Percentiles rank a stretch among this genome's conserved stretches.
Conservation (phyloP, 2,888 invertebrate genomes). For the Ecdyonurus torrentis region DNA sequence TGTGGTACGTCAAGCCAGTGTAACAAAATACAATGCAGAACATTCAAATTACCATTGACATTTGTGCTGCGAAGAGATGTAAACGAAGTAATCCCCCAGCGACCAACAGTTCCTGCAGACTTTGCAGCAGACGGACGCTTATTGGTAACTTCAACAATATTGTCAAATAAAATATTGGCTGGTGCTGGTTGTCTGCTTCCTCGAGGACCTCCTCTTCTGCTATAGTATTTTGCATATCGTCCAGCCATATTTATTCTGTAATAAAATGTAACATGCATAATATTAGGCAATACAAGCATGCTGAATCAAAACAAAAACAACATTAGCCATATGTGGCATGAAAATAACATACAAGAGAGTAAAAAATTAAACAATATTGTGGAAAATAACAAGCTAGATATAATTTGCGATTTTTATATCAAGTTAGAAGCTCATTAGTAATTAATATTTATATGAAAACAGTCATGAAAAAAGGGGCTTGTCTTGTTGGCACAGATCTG, state of each 20-base stretch:
- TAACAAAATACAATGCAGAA: too few relatives aligned
- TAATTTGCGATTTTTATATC: too few relatives aligned
- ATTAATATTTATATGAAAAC: too few relatives aligned
- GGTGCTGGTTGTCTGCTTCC: conserved; percentile 16
- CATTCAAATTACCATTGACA: conserved; percentile 39
- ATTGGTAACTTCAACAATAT: conserved; percentile 53
- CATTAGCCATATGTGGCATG: too few relatives aligned
- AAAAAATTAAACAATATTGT: too few relatives aligned
- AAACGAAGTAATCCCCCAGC: conserved; percentile 90
- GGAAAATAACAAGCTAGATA: too few relatives aligned
- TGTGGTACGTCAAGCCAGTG: too few relatives aligned
- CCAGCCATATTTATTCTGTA: neutral
- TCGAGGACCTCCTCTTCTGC: neutral
- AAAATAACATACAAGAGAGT: too few relatives aligned
- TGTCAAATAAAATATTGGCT: conserved; percentile 46
- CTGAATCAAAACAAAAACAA: too few relatives aligned
- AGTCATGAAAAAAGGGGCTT: neutral
- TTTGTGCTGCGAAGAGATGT: conserved; percentile 70
- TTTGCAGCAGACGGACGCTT: conserved; percentile 78
- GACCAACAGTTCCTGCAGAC: conserved; percentile 79
- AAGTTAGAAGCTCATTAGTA: too few relatives aligned
- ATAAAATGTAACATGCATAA: neutral
- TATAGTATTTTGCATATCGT: neutral
- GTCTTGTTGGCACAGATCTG: neutral
- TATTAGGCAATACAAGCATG: neutral